Percentiles rank a stretch among this genome's conserved stretches.
These are phyloP conservation scores for Oreochromis aureus DNA, from an alignment of 2,113 vertebrate genomes.

Conservation along the genomic window DNA sequence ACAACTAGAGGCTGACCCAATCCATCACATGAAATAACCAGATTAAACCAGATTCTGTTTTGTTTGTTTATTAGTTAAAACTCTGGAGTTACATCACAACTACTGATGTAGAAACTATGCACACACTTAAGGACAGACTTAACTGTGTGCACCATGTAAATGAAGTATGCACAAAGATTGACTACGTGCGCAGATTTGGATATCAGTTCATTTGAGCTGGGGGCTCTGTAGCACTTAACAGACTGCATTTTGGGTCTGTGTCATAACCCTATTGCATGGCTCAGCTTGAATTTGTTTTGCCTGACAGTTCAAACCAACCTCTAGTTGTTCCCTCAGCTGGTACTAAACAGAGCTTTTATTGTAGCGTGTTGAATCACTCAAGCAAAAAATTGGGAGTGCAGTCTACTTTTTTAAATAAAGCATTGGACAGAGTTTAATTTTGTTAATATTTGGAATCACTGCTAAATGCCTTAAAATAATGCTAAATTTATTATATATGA, in stretches of 20 bases:
- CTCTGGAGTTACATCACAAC: neutral
- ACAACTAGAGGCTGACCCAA: slow-evolving; percentile 51
- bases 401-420: neutral
- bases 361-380: slow-evolving; percentile 14
- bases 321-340: slow-evolving; percentile 36
- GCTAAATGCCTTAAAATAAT: neutral
- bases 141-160: neutral
- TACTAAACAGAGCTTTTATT: slow-evolving; percentile 1
- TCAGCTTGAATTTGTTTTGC: neutral
- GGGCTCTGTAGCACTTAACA: neutral
- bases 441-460: neutral
- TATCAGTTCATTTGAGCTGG: neutral
- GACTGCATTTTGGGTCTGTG: neutral
- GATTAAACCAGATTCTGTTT: neutral
- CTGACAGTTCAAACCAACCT: slow-evolving; percentile 40
- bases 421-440: neutral
- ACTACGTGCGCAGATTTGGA: neutral
- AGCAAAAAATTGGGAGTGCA: neutral
- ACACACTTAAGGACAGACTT: neutral
- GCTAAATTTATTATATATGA: slow-evolving; percentile 40
- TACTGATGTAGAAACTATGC: neutral
- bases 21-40: slow-evolving; percentile 25
- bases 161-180: neutral
- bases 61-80: neutral
- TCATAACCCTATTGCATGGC: neutral